Evolutionary conservation across 2,113 vertebrate genomes (phyloP).

Genomic region (Leucopsar rothschildi): DNA sequence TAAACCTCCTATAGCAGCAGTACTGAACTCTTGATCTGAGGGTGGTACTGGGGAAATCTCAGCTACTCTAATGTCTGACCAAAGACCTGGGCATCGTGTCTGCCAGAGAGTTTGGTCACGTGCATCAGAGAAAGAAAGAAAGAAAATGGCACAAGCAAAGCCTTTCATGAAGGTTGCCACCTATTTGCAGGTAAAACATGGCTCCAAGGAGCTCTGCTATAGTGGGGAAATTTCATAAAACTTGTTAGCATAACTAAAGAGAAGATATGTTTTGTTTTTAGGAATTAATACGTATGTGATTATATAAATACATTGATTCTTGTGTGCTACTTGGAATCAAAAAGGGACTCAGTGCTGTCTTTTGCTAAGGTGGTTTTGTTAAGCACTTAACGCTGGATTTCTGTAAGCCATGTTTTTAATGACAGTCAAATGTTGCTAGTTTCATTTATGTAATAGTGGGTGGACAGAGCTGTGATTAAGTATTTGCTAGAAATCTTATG

Average conservation of each 20-base stretch:
- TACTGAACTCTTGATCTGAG: not conserved
- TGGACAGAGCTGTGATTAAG: conserved; percentile 11
- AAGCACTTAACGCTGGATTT: not conserved
- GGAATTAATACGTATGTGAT: not conserved
- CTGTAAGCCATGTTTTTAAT: conserved; percentile 12
- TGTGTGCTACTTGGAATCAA: not conserved
- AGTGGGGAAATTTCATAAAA: not conserved
- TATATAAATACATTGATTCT: not conserved
- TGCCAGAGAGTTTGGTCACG: not conserved
- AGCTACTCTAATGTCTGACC: not conserved
- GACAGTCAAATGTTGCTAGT: conserved; percentile 5
- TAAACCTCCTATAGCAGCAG: not conserved
- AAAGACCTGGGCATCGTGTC: not conserved
- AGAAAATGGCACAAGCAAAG: not conserved
- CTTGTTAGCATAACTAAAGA: not conserved
- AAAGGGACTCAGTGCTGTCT: not conserved
- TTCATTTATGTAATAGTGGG: conserved; percentile 29
- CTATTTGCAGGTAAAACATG: not conserved
- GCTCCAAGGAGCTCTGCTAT: not conserved
- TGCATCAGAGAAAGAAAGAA: not conserved
- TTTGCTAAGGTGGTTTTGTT: not conserved
- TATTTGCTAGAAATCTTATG: conserved; percentile 42
- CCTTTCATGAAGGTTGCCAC: not conserved
- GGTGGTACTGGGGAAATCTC: not conserved
- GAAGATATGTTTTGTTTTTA: not conserved